These are phyloP conservation scores for Pinctada fucata DNA, from an alignment of 2,888 invertebrate genomes.

Conservation along the genomic window DNA sequence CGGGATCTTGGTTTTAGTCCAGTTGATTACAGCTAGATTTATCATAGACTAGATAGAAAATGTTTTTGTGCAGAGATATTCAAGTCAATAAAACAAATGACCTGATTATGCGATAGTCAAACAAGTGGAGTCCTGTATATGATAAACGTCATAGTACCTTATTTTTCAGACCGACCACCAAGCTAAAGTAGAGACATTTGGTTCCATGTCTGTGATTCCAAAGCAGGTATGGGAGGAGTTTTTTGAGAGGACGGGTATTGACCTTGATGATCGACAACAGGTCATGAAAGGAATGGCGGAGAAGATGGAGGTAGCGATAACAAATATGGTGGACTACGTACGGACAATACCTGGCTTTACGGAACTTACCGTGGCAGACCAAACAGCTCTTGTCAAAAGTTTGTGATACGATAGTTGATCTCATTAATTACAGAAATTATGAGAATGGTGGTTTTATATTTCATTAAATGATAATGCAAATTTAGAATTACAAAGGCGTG, in stretches of 20 bases:
- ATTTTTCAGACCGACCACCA: constrained; percentile 53
- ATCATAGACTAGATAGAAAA: too few relatives aligned
- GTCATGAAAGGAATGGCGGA: constrained; percentile 55
- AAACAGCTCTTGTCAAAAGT: constrained; percentile 46
- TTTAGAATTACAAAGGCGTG: neutral
- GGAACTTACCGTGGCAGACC: constrained; percentile 61
- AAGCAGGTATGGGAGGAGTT: constrained; percentile 64
- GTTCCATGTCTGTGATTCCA: constrained; percentile 57
- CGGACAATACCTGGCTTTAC: constrained; percentile 67
- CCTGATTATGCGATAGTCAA: too few relatives aligned
- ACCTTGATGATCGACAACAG: constrained; percentile 64
- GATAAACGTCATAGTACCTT: neutral
- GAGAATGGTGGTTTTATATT: neutral
- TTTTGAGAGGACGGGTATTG: constrained; percentile 66
- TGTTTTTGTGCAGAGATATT: too few relatives aligned
- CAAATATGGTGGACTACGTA: constrained; percentile 62
- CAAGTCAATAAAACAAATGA: too few relatives aligned
- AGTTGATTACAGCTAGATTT: too few relatives aligned
- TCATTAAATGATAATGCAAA: neutral
- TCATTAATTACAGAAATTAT: neutral
- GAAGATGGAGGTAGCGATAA: constrained; percentile 60
- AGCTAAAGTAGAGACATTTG: constrained; percentile 60
- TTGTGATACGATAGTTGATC: neutral
- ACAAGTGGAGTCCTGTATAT: too few relatives aligned
- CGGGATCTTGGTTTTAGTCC: too few relatives aligned